These are phyloP conservation scores for Mastomys coucha DNA, from an alignment of 2,113 vertebrate species.

Conservation along the genomic window DNA sequence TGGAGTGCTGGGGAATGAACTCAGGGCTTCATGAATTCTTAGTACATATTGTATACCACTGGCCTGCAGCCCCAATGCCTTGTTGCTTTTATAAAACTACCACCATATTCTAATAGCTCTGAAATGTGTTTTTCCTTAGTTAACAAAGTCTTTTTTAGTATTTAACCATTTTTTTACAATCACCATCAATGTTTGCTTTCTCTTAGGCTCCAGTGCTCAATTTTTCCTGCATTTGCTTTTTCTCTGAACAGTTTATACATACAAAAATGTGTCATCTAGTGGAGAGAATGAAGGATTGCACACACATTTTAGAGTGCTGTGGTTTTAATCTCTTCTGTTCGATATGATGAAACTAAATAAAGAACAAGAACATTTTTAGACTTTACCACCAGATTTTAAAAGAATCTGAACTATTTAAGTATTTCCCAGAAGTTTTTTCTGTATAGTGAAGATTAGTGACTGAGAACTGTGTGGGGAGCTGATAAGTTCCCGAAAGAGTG, in stretches of 20 bases:
- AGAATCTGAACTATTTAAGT: not conserved
- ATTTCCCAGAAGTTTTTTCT: not conserved
- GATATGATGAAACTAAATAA: not conserved
- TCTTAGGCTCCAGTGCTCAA: not conserved
- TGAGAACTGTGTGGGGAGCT: not conserved
- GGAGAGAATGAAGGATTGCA: conserved; percentile 27
- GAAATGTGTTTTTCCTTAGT: not conserved
- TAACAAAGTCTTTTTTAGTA: conserved; percentile 8
- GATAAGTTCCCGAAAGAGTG: not conserved
- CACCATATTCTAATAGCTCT: not conserved
- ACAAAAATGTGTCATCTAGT: not conserved
- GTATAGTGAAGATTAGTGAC: not conserved
- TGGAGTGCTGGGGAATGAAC: not conserved
- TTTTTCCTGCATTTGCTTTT: not conserved
- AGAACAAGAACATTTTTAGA: not conserved
- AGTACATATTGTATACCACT: not conserved
- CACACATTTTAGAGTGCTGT: not conserved
- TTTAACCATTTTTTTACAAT: not conserved
- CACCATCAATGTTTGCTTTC: not conserved
- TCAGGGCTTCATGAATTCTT: not conserved
- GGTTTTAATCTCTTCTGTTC: conserved; percentile 39
- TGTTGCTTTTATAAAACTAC: not conserved
- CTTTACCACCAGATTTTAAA: conserved; percentile 18
- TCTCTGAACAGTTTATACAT: not conserved
- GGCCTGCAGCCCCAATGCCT: not conserved